Base-by-base conservation (phyloP, 2,888 invertebrate genomes). In the Philereme vetulata region DNA sequence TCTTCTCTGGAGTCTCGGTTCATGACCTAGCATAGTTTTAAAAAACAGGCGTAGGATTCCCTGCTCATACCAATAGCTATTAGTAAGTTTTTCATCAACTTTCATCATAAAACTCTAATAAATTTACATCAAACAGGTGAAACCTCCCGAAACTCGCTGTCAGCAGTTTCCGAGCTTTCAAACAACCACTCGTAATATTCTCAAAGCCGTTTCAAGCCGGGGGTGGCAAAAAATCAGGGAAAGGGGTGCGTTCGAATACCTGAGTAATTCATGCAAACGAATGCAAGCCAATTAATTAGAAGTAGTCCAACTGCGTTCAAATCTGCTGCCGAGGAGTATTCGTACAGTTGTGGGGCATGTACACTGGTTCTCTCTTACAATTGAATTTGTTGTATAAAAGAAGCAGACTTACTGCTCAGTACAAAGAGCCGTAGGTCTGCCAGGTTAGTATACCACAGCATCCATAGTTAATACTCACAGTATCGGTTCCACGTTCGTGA, bases 211-310 rank as follows among this genome's bases (percentile, higher is more conserved):
- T 52, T 42, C 43, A 56, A 47, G 56, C 46, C 46, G 51, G 33
- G 68, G 70, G 67, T 56, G 63, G 65, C 67, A 68, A 75, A 74
- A 77, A 76, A 73, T 67, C 62, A 62, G 52, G 49, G 59, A 66
- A 70, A 72, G 74, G 79, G 76, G 72, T 70, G 60, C 75, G 65
- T 74, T 71, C 68, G 72, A 75, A 78, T 87, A 89, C 89, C 87
- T 89, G 88, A 77, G 80, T 90, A 90, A 90, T 90, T 89, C 85
- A 90, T 90, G 90, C 90, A 89, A 90, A 90, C 86, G 89, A 90
- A 90, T 90, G 87, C 90, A 88, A 90, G 87, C 89, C 90, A 90
- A 90, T 90, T 90, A 89, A 89, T 90, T 87, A 88, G 78, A 83
- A 85, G 80, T 79, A 84, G 85, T 81, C 81, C 72, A 78, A 77